Evolutionary conservation across 2,888 invertebrate species (phyloP), one percentile per base, ranked within the genome.

Genomic region (Cosmia trapezina): DNA sequence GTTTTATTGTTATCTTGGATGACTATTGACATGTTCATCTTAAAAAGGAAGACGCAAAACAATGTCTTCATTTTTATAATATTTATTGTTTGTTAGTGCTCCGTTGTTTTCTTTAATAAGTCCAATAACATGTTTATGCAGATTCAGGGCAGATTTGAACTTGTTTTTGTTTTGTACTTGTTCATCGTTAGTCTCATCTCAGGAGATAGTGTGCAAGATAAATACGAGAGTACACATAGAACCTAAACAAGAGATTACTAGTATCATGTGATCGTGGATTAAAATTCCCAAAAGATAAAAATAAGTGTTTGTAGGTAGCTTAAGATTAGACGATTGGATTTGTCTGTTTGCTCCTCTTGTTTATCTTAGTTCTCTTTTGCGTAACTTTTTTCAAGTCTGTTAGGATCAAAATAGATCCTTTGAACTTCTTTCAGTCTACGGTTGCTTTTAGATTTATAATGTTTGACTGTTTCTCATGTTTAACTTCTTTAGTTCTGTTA

Each of bases 251-350:
- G 22, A 70, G 78, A 71, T 76, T 70, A 73, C 47, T 3, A 37
- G 54, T 28, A 57, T 83, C 84, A 78, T 81, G 81, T 78, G 79
- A 74, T 59, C 28, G 28, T 28, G 60, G 70, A 69, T 76, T 70
- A 72, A 72, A 71, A 84, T 76, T 69, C 78, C 37, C 54, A n/a
- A 49, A 51, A 69, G 81, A 83, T 76, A 81, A 63, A 60, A 47
- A 57, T 70, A 65, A 51, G 28, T 68, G 60, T 67, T 69, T 53
- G 51, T 64, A 53, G 56, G 66, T 33, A 78, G 73, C 64, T 67
- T 80, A 76, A 76, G 76, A 80, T 77, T 73, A 56, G 3, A 69
- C 19, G n/a, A 76, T 76, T 65, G 51, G 54, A 76, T 64, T 76
- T 61, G 47, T 75, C 59, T 56, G 63, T 70, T 75, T 67, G 17